Evolutionary conservation across 2,888 invertebrate genomes (phyloP), one percentile per base, ranked within the genome.

Genomic region (Drosophila meridiana): DNA sequence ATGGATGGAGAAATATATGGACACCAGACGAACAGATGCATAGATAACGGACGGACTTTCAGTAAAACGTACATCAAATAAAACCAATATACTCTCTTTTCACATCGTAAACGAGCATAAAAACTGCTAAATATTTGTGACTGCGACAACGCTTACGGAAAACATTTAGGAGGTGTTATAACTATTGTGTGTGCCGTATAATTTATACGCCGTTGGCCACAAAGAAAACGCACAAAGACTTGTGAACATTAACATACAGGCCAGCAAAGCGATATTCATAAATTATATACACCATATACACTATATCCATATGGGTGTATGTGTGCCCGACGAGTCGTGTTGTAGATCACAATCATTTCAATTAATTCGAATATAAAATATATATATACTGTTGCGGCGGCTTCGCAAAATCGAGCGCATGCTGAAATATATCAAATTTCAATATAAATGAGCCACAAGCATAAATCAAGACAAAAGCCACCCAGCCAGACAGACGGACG

Each of bases 281-380:
- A 78, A 78, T 83, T 82, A 76, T 74, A 79, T 76, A 73, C 36
- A 73, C 38, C 67, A 64, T 66, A 73, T 65, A 50, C 20, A 20
- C 20, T 61, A 43, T 52, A 8, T 9, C 0, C 50, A 42, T 40
- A 28, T 66, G 32, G 43, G 52, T 59, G 36, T 68, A 55, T 56
- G 65, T 70, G 57, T 73, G 74, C 58, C 48, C 30, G 80, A 36
- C 70, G 59, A 69, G 55, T 79, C 67, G 82, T 89, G 83, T 89
- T 87, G 87, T 89, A 87, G 87, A 87, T 87, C 87, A 89, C 85
- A 87, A 87, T 87, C 87, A 87, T 87, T 87, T 81, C 86, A 85
- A 89, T 87, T 89, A 87, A 89, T 89, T 89, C 82, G 76, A 80
- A 87, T 83, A 87, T 87, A 87, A 87, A 89, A 87, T 82, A 73